Evolutionary conservation across 2,113 vertebrate genomes (phyloP), one percentile per base, ranked within the genome.

Genomic region (Stomatorhinus ivindoensis): DNA sequence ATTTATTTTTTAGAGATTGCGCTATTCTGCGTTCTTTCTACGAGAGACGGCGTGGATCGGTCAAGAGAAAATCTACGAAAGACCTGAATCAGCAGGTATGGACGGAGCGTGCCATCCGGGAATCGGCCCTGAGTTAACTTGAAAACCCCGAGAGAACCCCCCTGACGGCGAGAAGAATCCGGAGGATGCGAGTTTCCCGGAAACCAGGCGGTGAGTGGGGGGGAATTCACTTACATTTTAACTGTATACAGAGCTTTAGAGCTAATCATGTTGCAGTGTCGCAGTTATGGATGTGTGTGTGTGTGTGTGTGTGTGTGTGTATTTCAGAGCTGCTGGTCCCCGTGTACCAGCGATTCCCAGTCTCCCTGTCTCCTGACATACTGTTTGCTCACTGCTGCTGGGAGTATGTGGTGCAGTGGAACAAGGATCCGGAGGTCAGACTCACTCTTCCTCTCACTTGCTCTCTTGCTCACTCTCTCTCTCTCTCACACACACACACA

Each of bases 391-490:
- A 99, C 90, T 99, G 98, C 93, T 97, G 97, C 92, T 99, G 98
- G 98, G 98, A 99, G 61, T 98, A 97, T 1, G 96, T 99, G 27
- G 98, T 99, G 35, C 98, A 99, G 93, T 99, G 98, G 98, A 99
- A 99, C 93, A 98, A 97, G 92, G 98, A 99, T 92, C 97, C 98
- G 0, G 98, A 99, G 98, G 98, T 98, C 92, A 91, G 90, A 3
- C 44, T 27, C 5, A 48, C 69, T 24, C 46, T 24, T 13, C 9
- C 8, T 87, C 44, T 4, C 89, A 27, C 80, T 19, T 19, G 3
- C 19, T 21, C 51, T 10, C 50, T 7, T 50, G 1, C 42, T 42
- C 42, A 3, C 42, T 42, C 42, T 1, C n/a, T 46, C 9, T 3
- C n/a, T 4, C 10, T 13, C 48, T 3, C 31, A 24, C 17, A 10